phyloP scores from a whole-genome alignment of 2,113 vertebrate species.

The Gobiocypris rarus region DNA sequence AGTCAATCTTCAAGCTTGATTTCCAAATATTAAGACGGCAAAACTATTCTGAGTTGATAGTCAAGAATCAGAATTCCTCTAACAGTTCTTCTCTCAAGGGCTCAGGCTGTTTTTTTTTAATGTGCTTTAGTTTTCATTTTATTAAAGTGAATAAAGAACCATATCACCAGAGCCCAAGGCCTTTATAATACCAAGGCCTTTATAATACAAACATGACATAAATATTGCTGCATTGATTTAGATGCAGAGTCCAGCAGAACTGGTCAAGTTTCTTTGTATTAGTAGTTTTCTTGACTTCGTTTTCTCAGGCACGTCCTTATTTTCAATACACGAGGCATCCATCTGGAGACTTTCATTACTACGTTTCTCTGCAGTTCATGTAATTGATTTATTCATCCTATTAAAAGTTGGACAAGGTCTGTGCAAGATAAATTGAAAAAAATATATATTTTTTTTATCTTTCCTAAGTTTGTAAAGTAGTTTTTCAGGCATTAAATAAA shows the following conservation, averaged over 20 bases:
- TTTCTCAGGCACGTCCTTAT: not conserved
- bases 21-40: not conserved
- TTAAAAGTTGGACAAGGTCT: not conserved
- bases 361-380: not conserved
- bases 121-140: constrained; percentile 8
- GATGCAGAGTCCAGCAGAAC: not conserved
- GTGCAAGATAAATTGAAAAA: not conserved
- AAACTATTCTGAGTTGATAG: not conserved
- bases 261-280: not conserved
- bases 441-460: not conserved
- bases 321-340: not conserved
- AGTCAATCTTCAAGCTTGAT: not conserved
- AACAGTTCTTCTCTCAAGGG: not conserved
- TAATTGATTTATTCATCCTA: not conserved
- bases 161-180: constrained; percentile 19
- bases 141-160: constrained; percentile 22
- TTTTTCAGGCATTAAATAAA: not conserved
- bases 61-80: not conserved
- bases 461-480: not conserved
- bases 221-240: not conserved
- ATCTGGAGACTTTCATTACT: not conserved
- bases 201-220: not conserved
- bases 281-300: not conserved
- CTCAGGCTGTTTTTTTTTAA: not conserved
- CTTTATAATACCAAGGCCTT: not conserved